phyloP scores from a whole-genome alignment of 2,797 vertebrate species.

The Cyclopterus lumpus region DNA sequence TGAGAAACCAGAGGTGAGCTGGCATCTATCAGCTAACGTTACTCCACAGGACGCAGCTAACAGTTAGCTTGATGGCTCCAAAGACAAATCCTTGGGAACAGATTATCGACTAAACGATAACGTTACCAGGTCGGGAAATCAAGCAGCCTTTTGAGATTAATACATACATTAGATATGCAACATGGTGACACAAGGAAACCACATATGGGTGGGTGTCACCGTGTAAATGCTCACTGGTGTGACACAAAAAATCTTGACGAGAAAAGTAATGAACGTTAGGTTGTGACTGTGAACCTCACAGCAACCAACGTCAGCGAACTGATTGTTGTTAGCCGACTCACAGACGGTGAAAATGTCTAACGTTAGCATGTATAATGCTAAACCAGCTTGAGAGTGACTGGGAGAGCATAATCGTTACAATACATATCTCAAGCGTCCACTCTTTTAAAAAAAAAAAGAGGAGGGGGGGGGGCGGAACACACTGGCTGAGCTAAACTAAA shows the following conservation, averaged over 20 bases:
- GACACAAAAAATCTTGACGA: neutral
- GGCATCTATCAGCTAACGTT: conserved; percentile 40
- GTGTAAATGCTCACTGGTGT: neutral
- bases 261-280: conserved; percentile 1
- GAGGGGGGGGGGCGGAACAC: neutral
- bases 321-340: conserved; percentile 30
- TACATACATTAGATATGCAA: conserved; percentile 24
- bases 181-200: neutral
- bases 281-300: conserved; percentile 27
- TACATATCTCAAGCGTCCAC: accelerated
- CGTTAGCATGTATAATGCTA: neutral
- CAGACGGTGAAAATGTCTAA: conserved; percentile 8
- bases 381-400: neutral
- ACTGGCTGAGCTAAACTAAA: neutral
- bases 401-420: neutral
- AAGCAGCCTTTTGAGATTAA: conserved; percentile 33
- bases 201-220: neutral
- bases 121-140: conserved; percentile 46
- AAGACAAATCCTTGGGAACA: conserved; percentile 62
- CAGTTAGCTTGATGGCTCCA: conserved; percentile 31
- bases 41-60: conserved; percentile 37
- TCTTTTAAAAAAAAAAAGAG: neutral
- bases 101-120: conserved; percentile 19
- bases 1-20: conserved; percentile 53
- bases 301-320: conserved; percentile 19